A percentile compares a stretch with the other conserved stretches of the same genome.
These are phyloP conservation scores for Mellilla xanthometata DNA, from an alignment of 2,888 invertebrate species.

Conservation along the genomic window DNA sequence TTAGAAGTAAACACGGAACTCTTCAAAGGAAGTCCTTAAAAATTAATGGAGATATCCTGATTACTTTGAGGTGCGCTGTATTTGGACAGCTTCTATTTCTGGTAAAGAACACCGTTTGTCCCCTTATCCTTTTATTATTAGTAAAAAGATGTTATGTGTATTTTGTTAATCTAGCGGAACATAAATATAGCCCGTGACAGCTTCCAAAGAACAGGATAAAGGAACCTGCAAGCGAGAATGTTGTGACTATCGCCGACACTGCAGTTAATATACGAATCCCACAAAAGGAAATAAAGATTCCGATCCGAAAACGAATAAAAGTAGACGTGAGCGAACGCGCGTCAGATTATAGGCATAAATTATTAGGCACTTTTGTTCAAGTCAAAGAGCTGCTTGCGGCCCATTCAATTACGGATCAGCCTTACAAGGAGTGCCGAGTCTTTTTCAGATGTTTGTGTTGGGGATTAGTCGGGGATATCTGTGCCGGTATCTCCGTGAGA, in stretches of 20 bases:
- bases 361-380: conserved; percentile 80
- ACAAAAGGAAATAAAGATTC: conserved; percentile 62
- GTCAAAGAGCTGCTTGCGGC: conserved; percentile 65
- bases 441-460: conserved; percentile 80
- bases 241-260: conserved; percentile 72
- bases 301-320: conserved; percentile 68
- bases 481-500: conserved; percentile 81
- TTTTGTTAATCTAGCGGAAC: conserved; percentile 50
- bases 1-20: conserved; percentile 67
- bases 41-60: conserved; percentile 79
- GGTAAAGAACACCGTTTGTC: conserved; percentile 25
- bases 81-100: conserved; percentile 61
- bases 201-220: conserved; percentile 59
- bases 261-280: conserved; percentile 68
- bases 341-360: conserved; percentile 82
- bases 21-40: conserved; percentile 79
- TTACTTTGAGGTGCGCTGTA: conserved; percentile 59
- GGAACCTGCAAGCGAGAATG: conserved; percentile 58
- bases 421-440: conserved; percentile 77
- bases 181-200: conserved; percentile 59
- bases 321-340: conserved; percentile 54
- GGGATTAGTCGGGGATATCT: conserved; percentile 80
- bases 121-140: not conserved
- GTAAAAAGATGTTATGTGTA: conserved; percentile 34
- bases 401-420: conserved; percentile 77